These are phyloP conservation scores for Aphis gossypii DNA, from an alignment of 1,140 invertebrate genomes.

Conservation along the genomic window DNA sequence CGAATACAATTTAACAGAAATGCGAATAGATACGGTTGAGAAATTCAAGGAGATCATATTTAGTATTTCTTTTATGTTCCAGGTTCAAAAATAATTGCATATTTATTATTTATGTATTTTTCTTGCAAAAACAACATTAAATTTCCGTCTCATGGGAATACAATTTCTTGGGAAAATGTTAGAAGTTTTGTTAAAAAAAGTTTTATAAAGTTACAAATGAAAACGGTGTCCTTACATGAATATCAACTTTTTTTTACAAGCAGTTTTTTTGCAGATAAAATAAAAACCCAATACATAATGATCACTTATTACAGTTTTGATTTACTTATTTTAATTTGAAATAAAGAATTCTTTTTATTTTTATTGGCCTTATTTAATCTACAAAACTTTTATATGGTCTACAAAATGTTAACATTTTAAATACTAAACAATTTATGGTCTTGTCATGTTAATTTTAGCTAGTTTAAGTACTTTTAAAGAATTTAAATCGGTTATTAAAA, in stretches of 20 bases:
- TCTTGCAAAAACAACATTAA: constrained; percentile 5
- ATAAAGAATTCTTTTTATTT: not conserved
- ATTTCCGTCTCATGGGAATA: constrained; percentile 4
- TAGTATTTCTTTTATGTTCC: constrained; percentile 45
- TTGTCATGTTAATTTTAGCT: constrained; percentile 9
- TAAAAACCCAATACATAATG: constrained; percentile 6
- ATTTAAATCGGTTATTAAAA: constrained; percentile 20
- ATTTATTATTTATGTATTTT: constrained; percentile 50
- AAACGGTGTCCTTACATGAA: constrained; percentile 11
- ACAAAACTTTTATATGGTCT: not conserved
- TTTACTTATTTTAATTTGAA: not conserved
- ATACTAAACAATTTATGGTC: not conserved
- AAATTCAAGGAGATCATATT: constrained; percentile 6
- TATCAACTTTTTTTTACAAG: constrained; percentile 29
- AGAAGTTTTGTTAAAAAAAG: constrained; percentile 50
- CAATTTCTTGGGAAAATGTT: constrained; percentile 21
- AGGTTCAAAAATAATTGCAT: constrained; percentile 33
- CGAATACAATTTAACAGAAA: constrained; percentile 2
- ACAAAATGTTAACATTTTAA: constrained; percentile 14
- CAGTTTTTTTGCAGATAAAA: not conserved
- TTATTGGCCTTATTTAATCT: not conserved
- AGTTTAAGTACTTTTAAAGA: not conserved
- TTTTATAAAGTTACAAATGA: constrained; percentile 34
- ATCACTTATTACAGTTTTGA: not conserved
- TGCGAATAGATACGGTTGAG: not conserved